Evolutionary conservation across 1,140 invertebrate genomes (phyloP), one percentile per base, ranked within the genome.

Genomic region (Scaptomyza montana): DNA sequence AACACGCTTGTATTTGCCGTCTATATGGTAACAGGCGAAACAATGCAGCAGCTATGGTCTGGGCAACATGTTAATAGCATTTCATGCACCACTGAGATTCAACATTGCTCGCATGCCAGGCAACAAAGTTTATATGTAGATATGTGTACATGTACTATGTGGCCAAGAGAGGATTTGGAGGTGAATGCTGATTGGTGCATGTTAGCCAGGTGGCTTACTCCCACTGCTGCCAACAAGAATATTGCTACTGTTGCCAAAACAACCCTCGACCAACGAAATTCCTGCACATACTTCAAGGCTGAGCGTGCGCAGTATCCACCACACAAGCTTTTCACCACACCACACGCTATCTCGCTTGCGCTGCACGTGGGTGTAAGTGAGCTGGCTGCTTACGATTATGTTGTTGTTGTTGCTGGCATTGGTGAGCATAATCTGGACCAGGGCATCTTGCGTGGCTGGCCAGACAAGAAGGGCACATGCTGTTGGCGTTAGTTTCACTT

Each of bases 401-500:
- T 28, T 25, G 28, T 47, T 51, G 87, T 87, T 87, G 82, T 51
- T 78, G 54, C 30, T 69, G 36, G 25, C 65, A 30, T 43, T 43
- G 39, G 39, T 43, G 46, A 86, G 78, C 82, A 87, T 87, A 87
- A 87, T 79, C 66, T 78, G 70, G 74, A 82, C 84, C 84, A 84
- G 62, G 76, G 77, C 81, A 78, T 73, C 65, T 57, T 61, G 60
- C 77, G 33, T 73, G 59, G 55, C 82, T 87, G 76, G 82, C 82
- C 78, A 87, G 82, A 87, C 68, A 87, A 87, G 82, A 87, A 87
- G 72, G 84, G 78, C 84, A 77, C 67, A 87, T 87, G 79, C 79
- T 69, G 75, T 63, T 87, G 81, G 76, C 80, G 71, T 87, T 87
- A 87, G 82, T 87, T 87, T 87, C 84, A 90, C 86, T 91, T 91